Evolutionary conservation across 2,113 vertebrate species (phyloP), one percentile per base, ranked within the genome.

Genomic region (Lophura nycthemera): DNA sequence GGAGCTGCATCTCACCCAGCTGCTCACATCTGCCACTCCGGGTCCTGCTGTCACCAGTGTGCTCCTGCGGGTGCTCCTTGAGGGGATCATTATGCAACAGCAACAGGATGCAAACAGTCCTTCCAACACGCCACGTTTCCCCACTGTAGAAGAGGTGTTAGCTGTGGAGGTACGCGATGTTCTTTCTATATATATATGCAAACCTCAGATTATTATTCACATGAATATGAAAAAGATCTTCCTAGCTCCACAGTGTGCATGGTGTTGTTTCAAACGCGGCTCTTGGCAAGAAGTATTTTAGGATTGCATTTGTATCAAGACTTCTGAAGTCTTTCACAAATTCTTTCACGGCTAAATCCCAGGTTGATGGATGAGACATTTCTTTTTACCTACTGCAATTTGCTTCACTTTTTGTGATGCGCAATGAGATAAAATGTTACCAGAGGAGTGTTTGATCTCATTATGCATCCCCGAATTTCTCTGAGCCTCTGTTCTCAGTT

Each of bases 261-360:
- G 16, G 19, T 77, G 78, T 7, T 50, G 27, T 63, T 91, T 89
- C 94, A 91, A 88, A 83, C 34, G 42, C 81, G 45, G 83, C 47
- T 96, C 42, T 93, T 93, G 89, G 84, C 90, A 83, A 93, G 88
- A 95, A 95, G 34, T 90, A 81, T 95, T 97, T 96, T 95, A 92
- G 89, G 95, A 95, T 85, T 84, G 69, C 61, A 86, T 83, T 93
- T 89, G 16, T 73, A 74, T 95, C 94, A 83, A 56, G 89, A 88
- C 69, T 93, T 81, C 54, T 88, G 40, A 82, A 78, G 25, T 47
- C 38, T 69, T 61, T 89, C 50, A 86, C 83, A 88, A 92, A 76
- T 83, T 93, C 48, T 95, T 89, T 84, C 56, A 65, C 21, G 48
- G 43, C 40, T 93, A 96, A 95, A 91, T 81, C 70, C 69, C 74